phyloP scores from a whole-genome alignment of 1,140 invertebrate species.

The Euura saliciscinereae region DNA sequence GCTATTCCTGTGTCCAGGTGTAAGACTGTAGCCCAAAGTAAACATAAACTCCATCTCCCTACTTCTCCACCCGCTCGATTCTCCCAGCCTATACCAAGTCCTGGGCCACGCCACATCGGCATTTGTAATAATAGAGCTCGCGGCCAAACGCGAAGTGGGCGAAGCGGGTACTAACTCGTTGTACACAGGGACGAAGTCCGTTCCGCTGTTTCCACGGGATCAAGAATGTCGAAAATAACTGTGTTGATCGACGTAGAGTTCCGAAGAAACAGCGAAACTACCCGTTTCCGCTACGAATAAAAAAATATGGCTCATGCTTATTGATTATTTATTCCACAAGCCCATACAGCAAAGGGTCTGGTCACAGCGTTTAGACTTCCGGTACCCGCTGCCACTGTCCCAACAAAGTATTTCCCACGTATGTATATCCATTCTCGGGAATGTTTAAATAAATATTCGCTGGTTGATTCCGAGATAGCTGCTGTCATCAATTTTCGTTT shows the following conservation, averaged over 20 bases:
- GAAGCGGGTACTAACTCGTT: not conserved
- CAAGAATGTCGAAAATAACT: not conserved
- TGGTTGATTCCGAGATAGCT: too few relatives aligned
- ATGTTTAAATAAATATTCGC: too few relatives aligned
- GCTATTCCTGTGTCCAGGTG: constrained; percentile 56
- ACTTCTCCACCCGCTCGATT: not conserved
- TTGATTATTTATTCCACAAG: too few relatives aligned
- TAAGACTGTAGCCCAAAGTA: constrained; percentile 48
- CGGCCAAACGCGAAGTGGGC: constrained; percentile 1
- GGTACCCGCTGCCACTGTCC: too few relatives aligned
- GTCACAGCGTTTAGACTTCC: too few relatives aligned
- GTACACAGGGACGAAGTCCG: not conserved
- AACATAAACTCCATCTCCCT: constrained; percentile 27
- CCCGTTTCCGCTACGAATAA: too few relatives aligned
- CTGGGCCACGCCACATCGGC: not conserved
- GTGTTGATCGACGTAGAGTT: not conserved
- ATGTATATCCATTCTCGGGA: too few relatives aligned
- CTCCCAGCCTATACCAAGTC: not conserved
- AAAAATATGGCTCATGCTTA: too few relatives aligned
- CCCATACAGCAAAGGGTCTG: too few relatives aligned
- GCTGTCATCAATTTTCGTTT: too few relatives aligned
- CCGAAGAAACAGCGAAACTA: too few relatives aligned
- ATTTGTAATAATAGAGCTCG: constrained; percentile 3
- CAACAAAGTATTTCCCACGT: too few relatives aligned
- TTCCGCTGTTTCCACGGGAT: not conserved